phyloP scores from a whole-genome alignment of 2,888 invertebrate species.

The Priocnemis perturbator region DNA sequence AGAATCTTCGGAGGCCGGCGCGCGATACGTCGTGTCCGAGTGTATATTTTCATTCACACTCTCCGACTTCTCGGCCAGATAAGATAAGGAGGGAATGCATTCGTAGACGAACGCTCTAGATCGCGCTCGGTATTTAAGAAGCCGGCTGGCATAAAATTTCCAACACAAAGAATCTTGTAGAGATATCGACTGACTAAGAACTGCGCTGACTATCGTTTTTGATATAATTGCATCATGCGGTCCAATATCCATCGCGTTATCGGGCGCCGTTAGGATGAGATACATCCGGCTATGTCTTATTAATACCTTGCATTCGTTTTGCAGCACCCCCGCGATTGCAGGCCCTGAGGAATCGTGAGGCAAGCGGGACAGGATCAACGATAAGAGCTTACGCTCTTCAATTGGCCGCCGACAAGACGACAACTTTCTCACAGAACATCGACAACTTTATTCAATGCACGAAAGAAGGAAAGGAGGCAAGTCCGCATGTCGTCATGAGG shows the following conservation, averaged over 20 bases:
- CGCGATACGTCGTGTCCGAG: slow-evolving; percentile 1
- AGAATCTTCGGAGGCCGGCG: slow-evolving; percentile 31
- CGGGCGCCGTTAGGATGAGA: too few species aligned
- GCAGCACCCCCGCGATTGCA: slow-evolving; percentile 87
- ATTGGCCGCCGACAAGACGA: slow-evolving; percentile 88
- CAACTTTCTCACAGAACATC: slow-evolving; percentile 94
- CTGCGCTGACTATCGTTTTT: too few species aligned
- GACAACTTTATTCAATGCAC: slow-evolving; percentile 96
- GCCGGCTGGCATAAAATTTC: too few species aligned
- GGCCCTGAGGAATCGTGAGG: slow-evolving; percentile 80
- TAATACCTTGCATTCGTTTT: slow-evolving; percentile 47
- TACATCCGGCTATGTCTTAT: too few species aligned
- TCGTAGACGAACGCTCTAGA: too few species aligned
- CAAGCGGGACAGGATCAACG: slow-evolving; percentile 81
- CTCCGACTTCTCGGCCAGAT: too few species aligned
- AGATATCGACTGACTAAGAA: too few species aligned
- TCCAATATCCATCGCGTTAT: too few species aligned
- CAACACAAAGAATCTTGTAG: too few species aligned
- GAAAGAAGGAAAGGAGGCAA: slow-evolving; percentile 90
- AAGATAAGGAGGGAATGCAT: too few species aligned
- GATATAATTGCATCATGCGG: too few species aligned
- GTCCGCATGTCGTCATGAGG: slow-evolving; percentile 91
- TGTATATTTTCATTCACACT: slow-evolving; percentile 12
- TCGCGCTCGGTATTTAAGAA: too few species aligned
- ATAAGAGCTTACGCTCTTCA: slow-evolving; percentile 87